Base-by-base conservation (phyloP, 2,797 vertebrate genomes). In the Nyctibius grandis region DNA sequence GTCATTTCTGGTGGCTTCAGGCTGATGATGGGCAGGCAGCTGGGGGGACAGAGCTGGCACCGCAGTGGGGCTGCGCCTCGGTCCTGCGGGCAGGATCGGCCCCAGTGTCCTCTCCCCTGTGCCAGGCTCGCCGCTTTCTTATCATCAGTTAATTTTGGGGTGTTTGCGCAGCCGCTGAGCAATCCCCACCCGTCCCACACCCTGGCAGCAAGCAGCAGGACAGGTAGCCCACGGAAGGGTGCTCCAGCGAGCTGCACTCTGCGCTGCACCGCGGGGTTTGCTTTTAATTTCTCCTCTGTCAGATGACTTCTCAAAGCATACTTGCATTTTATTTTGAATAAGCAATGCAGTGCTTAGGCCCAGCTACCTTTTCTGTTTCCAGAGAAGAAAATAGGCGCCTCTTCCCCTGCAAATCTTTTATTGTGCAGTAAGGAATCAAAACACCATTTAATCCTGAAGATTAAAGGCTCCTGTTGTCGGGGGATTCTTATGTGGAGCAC, bases 381-480 rank as follows among this genome's bases (percentile, higher is more conserved):
- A 56, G 77, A 53, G 68, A 60, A 83, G 79, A 92, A 95, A 94
- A 95, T 8, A 38, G 95, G 79, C 87, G 79, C 88, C 59, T 89
- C 87, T 92, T 85, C 80, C 85, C 47, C 75, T 78, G 57, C 69
- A 97, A 95, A 95, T 80, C 42, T 38, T 89, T 92, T 95, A 81
- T 95, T 94, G 95, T 88, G 94, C 78, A 54, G 93, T 73, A 79
- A 94, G 93, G 91, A 95, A 97, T 96, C 96, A 91, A 97, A 96
- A 95, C 94, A 92, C 48, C 81, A 51, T 93, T 97, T 97, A 96
- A 96, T 97, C 96, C 81, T 85, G 84, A 94, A 45, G 63, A 94
- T 82, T 91, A 94, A 96, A 96, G 92, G 94, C 95, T 96, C 51
- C 15, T 73, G 95, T 96, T 95, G 89, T 82, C 22, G 2, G 75